Evolutionary conservation across 2,797 vertebrate species (phyloP).

Genomic region (Atherinosoma microstoma): DNA sequence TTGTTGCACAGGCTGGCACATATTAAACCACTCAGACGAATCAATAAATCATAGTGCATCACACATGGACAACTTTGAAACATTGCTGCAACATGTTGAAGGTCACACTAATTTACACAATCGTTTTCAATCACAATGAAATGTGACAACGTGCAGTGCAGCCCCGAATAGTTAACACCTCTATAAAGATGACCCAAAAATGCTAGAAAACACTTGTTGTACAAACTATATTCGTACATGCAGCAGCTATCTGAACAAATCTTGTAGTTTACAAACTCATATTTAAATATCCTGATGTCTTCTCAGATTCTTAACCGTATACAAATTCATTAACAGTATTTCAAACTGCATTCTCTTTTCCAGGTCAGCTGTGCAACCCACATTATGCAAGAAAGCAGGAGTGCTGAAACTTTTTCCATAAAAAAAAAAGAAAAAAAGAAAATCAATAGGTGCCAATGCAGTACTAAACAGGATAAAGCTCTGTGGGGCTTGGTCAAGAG

Average conservation of each 20-base stretch:
- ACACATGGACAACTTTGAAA: constrained; percentile 48
- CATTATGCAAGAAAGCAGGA: constrained; percentile 1
- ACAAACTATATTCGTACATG: constrained; percentile 5
- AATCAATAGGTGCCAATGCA: constrained; percentile 9
- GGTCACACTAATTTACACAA: constrained; percentile 20
- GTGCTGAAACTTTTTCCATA: background rate
- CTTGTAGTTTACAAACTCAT: constrained; percentile 7
- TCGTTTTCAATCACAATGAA: constrained; percentile 45
- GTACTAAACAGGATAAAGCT: constrained; percentile 2
- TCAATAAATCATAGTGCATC: constrained; percentile 61
- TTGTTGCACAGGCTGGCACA: constrained; percentile 45
- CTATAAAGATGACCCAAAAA: constrained; percentile 39
- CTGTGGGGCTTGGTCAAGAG: background rate
- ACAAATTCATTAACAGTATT: background rate
- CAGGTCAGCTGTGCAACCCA: constrained; percentile 5
- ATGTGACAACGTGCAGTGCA: constrained; percentile 30
- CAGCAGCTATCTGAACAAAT: background rate
- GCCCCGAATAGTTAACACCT: constrained; percentile 28
- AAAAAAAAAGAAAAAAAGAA: background rate
- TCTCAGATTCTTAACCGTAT: background rate
- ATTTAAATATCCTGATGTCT: background rate
- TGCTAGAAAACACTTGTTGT: constrained; percentile 8
- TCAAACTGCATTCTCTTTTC: background rate
- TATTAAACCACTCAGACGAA: constrained; percentile 44
- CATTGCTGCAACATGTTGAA: constrained; percentile 45